Percentiles rank a stretch among this genome's conserved stretches.
Conservation (phyloP, 2,797 vertebrate genomes). For the Onychomys torridus region DNA sequence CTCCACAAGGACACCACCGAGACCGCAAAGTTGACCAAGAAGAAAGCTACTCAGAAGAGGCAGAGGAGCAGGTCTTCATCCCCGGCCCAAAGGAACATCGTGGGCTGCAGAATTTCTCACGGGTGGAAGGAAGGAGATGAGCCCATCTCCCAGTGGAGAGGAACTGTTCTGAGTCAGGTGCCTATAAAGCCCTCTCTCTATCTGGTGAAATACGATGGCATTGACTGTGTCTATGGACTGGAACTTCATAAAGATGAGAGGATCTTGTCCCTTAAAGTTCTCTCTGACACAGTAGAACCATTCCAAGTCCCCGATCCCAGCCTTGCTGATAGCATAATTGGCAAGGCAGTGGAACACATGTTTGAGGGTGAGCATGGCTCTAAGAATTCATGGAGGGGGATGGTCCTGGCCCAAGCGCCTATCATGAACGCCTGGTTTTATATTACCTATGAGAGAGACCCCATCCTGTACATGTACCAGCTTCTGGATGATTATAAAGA, state of each 20-base stretch:
- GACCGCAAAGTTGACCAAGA: slow-evolving; percentile 95
- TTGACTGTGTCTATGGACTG: slow-evolving; percentile 96
- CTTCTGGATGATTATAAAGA: slow-evolving; percentile 97
- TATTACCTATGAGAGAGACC: slow-evolving; percentile 98
- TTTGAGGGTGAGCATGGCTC: slow-evolving; percentile 96
- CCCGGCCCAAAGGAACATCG: slow-evolving; percentile 92
- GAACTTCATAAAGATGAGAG: slow-evolving; percentile 96
- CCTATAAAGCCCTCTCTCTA: slow-evolving; percentile 96
- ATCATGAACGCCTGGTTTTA: slow-evolving; percentile 97
- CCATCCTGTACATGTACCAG: slow-evolving; percentile 98
- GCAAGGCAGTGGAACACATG: slow-evolving; percentile 96
- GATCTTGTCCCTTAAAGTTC: slow-evolving; percentile 94
- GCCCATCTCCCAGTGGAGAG: slow-evolving; percentile 94
- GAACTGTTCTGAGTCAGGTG: slow-evolving; percentile 95
- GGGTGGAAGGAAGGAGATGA: slow-evolving; percentile 95
- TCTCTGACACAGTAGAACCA: slow-evolving; percentile 93
- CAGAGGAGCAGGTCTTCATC: slow-evolving; percentile 90
- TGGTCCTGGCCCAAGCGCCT: slow-evolving; percentile 96
- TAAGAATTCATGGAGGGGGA: slow-evolving; percentile 96
- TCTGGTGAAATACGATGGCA: slow-evolving; percentile 97
- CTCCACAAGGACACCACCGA: slow-evolving; percentile 83
- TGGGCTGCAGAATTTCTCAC: slow-evolving; percentile 97
- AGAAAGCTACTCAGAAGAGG: slow-evolving; percentile 95
- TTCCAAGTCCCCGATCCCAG: slow-evolving; percentile 91
- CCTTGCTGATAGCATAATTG: slow-evolving; percentile 94